phyloP scores from a whole-genome alignment of 2,797 vertebrate species.

The Hippoglossus hippoglossus region DNA sequence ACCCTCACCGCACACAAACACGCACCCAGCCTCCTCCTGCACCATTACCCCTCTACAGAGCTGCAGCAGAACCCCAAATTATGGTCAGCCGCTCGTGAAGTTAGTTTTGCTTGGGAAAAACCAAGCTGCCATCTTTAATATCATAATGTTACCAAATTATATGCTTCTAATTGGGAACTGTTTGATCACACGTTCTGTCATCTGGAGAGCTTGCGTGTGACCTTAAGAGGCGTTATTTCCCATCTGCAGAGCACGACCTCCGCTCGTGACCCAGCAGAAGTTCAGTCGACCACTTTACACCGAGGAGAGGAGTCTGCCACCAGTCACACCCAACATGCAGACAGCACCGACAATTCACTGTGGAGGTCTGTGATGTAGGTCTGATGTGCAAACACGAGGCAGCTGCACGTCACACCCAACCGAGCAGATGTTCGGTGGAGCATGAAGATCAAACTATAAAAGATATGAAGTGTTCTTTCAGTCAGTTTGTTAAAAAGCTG shows the following conservation, averaged over 20 bases:
- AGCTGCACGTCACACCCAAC: conserved; percentile 1
- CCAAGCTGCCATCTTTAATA: conserved; percentile 86
- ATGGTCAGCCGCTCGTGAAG: conserved; percentile 84
- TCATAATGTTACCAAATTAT: conserved; percentile 84
- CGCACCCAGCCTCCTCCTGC: conserved; percentile 44
- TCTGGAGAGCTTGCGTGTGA: conserved; percentile 78
- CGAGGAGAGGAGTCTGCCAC: conserved; percentile 53
- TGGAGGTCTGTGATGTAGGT: conserved; percentile 53
- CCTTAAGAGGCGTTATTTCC: conserved; percentile 66
- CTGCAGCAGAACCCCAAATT: conserved; percentile 80
- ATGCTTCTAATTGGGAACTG: conserved; percentile 84
- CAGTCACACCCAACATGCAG: conserved; percentile 74
- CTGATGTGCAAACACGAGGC: conserved; percentile 22
- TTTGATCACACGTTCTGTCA: conserved; percentile 81
- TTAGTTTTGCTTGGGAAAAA: conserved; percentile 85
- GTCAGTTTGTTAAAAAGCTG: no score
- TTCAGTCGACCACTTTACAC: conserved; percentile 75
- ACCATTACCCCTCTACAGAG: conserved; percentile 65
- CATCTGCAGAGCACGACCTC: conserved; percentile 75
- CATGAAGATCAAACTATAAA: no score
- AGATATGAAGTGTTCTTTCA: no score
- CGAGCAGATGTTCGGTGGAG: background rate
- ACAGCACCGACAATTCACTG: conserved; percentile 55
- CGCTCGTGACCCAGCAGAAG: conserved; percentile 75
- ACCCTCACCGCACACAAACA: conserved; percentile 28